Evolutionary conservation across 2,797 vertebrate genomes (phyloP), one percentile per base, ranked within the genome.

Genomic region (Basileuterus tristriatus): DNA sequence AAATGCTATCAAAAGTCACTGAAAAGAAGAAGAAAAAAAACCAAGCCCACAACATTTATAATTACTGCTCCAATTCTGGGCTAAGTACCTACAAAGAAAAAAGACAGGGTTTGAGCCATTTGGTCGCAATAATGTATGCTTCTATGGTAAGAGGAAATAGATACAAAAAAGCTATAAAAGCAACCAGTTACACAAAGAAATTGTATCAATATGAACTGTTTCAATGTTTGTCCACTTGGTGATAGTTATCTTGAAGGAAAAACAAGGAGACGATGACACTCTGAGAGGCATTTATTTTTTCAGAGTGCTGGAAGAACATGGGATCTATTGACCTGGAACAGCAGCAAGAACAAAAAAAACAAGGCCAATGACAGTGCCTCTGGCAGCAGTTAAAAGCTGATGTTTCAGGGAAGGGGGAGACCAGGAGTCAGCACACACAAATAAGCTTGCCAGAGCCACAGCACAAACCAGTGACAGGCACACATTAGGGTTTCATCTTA

Each of bases 311-410:
- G 69, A 80, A 87, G 60, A 94, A 50, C 18, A 2, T 21, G 37
- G 59, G 52, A 87, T 84, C 67, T 91, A 56, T 50, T 94, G 86
- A 96, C 86, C 86, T 83, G 75, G 83, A 94, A 91, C 30, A 77
- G 24, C 70, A 84, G 56, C 34, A 84, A 41, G 46, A 79, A 56
- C 2, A 4, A 76, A 87, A 39, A 79, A 63, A 29, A 63, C 63
- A 82, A 77, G 64, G 30, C 75, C n/a, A 87, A 41, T 41, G 68
- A 77, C 81, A 85, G 52, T 2, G 64, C 49, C 89, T 55, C 46
- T 70, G 81, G 89, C 90, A 94, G 60, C 21, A 16, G 60, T 30
- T 94, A 77, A 90, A 92, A 92, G 59, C 67, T 80, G 81, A 71
- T 83, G 53, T 92, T 93, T 72, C 2, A 1, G 36, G 34, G 22